Evolutionary conservation across 2,113 vertebrate genomes (phyloP), one percentile per base, ranked within the genome.

Genomic region (Corythornis madagascariensis): DNA sequence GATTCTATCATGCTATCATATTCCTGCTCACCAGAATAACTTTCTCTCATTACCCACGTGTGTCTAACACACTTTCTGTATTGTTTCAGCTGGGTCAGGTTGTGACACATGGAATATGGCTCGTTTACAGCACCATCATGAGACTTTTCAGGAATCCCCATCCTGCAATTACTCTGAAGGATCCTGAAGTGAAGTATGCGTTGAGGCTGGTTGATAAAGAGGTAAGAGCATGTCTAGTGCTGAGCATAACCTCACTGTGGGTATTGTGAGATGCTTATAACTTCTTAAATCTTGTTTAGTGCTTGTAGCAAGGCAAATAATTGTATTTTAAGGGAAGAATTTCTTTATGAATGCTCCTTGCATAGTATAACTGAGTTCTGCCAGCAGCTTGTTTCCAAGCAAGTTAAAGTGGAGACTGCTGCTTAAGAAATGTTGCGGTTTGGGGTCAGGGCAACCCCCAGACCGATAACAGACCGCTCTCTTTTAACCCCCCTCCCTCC

Each of bases 151-250:
- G 55, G 71, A 96, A 88, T 38, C 88, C 96, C 6, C 26, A 1
- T 19, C 97, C 96, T 3, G 97, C 98, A 7, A 97, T 98, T 80
- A 98, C 98, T 70, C 92, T 98, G 3, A 95, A 97, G 96, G 97
- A 85, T 80, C 96, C 98, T 1, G 97, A 98, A 24, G 60, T 98
- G 86, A 98, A 98, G 88, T 98, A 98, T 74, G 96, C 98, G 0
- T 80, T 98, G 72, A 95, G 97, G 83, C 97, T 98, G 59, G 71
- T 98, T 2, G 97, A 97, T 81, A 97, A 94, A 88, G 97, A 98
- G 97, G 98, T 98, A 64, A 76, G 96, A 50, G 40, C 8, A 0
- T 0, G 13, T 40, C 16, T 7, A 25, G 43, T 38, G 38, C 42
- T 50, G 63, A 73, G 70, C 19, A 3, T 12, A 15, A 22, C 33